Evolutionary conservation across 92 coral and sea anemone species (phyloP).

Genomic region (Palythoa grandiflora): DNA sequence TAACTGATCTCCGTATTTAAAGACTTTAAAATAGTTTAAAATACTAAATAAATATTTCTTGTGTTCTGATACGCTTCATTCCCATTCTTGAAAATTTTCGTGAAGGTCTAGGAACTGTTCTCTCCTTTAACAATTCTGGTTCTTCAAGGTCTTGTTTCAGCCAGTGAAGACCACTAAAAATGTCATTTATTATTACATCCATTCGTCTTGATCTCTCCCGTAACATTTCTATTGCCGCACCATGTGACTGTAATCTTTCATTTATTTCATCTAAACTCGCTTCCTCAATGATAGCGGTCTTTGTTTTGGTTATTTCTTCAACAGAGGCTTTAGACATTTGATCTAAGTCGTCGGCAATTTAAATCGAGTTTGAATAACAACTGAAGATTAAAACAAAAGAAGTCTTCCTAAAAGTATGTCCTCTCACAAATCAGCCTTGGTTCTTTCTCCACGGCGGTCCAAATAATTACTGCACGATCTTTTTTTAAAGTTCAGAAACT

Average conservation of each 20-base stretch:
- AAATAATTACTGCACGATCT: not conserved
- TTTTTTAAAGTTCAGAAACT: not conserved
- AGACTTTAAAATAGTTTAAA: not conserved
- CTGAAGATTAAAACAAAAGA: not conserved
- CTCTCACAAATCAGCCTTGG: not conserved
- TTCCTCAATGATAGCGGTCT: not conserved
- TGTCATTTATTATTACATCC: not conserved
- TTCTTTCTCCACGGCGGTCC: not conserved
- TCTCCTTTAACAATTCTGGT: not conserved
- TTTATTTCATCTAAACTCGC: not conserved
- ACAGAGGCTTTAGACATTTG: not conserved
- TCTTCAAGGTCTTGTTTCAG: conserved; percentile 8
- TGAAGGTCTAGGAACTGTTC: not conserved
- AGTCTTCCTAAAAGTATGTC: not conserved
- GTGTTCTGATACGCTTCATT: conserved; percentile 23
- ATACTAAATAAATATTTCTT: conserved; percentile 29
- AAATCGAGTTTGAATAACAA: not conserved
- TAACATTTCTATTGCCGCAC: not conserved
- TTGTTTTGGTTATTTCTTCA: not conserved
- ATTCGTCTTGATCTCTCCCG: conserved; percentile 31
- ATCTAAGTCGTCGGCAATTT: not conserved
- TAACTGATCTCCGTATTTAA: not conserved
- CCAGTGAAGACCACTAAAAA: conserved; percentile 12
- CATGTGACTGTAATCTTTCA: not conserved
- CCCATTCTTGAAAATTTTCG: not conserved